Base-by-base conservation (phyloP, 2,888 invertebrate species). In the Buathra laborator region DNA sequence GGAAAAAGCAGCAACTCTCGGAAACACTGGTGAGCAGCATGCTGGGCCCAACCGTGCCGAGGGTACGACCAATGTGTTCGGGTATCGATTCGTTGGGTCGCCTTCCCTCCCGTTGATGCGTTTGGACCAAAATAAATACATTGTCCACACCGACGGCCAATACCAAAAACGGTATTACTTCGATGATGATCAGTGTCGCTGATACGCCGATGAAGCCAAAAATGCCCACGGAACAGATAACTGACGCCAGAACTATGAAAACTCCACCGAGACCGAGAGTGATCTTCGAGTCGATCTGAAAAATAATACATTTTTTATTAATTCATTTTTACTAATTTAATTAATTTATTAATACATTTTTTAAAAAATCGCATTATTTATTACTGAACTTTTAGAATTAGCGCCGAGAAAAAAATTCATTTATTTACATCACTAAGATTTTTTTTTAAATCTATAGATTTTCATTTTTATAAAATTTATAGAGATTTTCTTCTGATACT, bases 111-210 rank as follows among this genome's bases (percentile, higher is more conserved):
- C 99, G 94, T 94, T 99, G 97, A 94, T 97, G 98, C 0, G 98
- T 98, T 94, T 99, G 99, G 70, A 99, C 99, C 76, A 99, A 95
- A 89, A 99, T 99, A 94, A 99, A 99, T 92, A 99, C 99, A 93
- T 99, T 99, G 94, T 99, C 99, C 0, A 99, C 99, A 1, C 99
- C 99, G 1, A 99, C 99, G 3, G 99, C 99, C 88, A 99, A 94
- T 43, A 99, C 99, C 78, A 99, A 95, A 95, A 99, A 99, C 0
- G 99, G 99, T 86, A 99, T 98, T 3, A 99, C 99, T 95, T 99
- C 99, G 59, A 99, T 97, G 89, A 99, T 99, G 92, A 99, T 99
- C 77, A 99, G 95, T 0, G 99, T 99, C 0, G 99, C 99, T 1
- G 99, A 96, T 6, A 99, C 95, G 9, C 98, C 98, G 75, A 97